phyloP scores from a whole-genome alignment of 2,113 vertebrate genomes.

The Bolborhynchus lineola region DNA sequence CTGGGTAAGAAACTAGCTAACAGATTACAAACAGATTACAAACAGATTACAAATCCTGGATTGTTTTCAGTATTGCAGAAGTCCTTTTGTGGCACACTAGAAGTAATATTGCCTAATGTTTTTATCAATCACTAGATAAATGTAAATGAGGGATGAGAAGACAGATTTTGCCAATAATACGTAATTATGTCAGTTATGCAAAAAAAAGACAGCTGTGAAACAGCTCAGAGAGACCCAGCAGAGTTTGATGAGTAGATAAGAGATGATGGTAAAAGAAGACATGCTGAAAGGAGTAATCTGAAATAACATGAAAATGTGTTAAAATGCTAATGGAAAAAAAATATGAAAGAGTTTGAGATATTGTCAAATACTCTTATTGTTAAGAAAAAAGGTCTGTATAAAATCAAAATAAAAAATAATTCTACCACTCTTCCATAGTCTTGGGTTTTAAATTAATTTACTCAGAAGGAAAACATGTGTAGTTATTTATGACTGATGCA shows the following conservation, averaged over 20 bases:
- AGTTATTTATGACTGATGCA: background rate
- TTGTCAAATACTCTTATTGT: background rate
- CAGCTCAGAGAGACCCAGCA: background rate
- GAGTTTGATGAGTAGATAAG: background rate
- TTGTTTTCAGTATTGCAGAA: background rate
- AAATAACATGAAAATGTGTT: background rate
- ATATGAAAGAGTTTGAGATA: background rate
- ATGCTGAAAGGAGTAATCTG: background rate
- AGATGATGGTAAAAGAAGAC: background rate
- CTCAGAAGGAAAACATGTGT: background rate
- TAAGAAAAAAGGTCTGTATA: background rate
- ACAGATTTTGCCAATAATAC: background rate
- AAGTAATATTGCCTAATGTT: background rate
- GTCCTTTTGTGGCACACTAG: background rate
- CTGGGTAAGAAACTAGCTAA: background rate
- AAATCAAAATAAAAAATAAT: background rate
- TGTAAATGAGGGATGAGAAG: background rate
- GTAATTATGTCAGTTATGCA: background rate
- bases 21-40: background rate
- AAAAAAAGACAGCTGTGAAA: background rate
- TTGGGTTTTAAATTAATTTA: background rate
- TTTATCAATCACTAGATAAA: background rate
- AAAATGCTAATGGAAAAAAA: background rate
- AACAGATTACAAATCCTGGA: background rate
- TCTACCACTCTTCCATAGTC: background rate